Conservation (phyloP, 2,113 vertebrate genomes). For the Alosa alosa region DNA sequence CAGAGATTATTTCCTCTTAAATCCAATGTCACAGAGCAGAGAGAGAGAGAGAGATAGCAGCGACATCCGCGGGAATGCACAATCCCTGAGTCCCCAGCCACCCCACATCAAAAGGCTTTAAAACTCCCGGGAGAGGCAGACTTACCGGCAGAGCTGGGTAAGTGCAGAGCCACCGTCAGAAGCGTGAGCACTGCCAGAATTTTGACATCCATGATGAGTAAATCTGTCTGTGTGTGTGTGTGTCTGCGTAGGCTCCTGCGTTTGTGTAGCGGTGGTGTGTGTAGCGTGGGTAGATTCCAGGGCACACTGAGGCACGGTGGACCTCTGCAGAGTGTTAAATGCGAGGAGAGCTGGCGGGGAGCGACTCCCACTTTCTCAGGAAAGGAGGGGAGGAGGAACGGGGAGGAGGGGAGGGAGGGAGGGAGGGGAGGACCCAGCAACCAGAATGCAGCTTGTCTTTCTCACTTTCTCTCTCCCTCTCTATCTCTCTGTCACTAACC, state of each 20-base stretch:
- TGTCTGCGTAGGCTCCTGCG: not conserved
- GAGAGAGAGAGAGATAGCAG: not conserved
- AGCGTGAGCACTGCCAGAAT: constrained; percentile 75
- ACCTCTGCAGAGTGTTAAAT: constrained; percentile 62
- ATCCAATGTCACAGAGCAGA: not conserved
- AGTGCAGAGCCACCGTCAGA: constrained; percentile 71
- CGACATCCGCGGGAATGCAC: not conserved
- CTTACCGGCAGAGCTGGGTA: constrained; percentile 73
- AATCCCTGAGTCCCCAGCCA: not conserved
- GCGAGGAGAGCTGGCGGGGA: constrained; percentile 50
- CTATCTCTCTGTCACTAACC: not conserved
- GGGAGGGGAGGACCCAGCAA: constrained; percentile 11
- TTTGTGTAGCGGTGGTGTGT: constrained; percentile 43
- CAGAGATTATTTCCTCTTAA: not conserved
- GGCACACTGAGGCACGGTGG: constrained; percentile 60
- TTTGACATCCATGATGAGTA: constrained; percentile 80
- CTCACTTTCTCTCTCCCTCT: constrained; percentile 40
- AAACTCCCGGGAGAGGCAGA: constrained; percentile 28
- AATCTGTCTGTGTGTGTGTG: constrained; percentile 24
- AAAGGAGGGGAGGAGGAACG: constrained; percentile 41
- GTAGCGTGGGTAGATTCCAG: constrained; percentile 65
- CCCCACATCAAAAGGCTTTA: not conserved
- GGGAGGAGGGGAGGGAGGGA: constrained; percentile 31
- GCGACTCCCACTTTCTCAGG: constrained; percentile 60
- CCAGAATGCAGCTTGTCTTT: constrained; percentile 25